Evolutionary conservation across 2,888 invertebrate genomes (phyloP).

Genomic region (Heliothis peltigera): DNA sequence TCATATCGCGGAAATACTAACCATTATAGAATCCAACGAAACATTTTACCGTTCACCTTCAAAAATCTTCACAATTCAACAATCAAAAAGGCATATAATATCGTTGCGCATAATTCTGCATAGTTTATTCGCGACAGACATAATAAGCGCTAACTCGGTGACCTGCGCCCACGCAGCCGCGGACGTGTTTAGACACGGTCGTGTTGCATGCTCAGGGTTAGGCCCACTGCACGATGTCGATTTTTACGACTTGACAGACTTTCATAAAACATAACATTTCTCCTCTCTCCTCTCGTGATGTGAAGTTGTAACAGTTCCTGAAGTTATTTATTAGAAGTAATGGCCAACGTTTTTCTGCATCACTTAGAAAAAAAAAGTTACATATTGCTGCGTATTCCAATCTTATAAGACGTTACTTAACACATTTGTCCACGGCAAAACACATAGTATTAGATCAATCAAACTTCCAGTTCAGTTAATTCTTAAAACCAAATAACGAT

Average conservation of each 20-base stretch:
- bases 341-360: not conserved
- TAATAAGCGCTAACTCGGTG: constrained; percentile 74
- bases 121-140: constrained; percentile 69
- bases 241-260: constrained; percentile 26
- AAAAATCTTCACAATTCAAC: constrained; percentile 25
- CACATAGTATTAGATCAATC: too few species aligned
- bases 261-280: not conserved
- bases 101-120: constrained; percentile 54
- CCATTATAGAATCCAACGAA: not conserved
- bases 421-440: too few species aligned
- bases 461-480: too few species aligned
- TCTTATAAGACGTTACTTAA: too few species aligned
- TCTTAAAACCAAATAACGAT: too few species aligned
- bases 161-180: constrained; percentile 76
- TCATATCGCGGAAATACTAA: not conserved
- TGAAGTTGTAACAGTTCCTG: not conserved
- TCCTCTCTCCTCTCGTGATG: not conserved
- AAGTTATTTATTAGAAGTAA: not conserved
- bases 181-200: constrained; percentile 65
- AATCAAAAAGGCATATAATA: constrained; percentile 50
- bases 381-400: too few species aligned
- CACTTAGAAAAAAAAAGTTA: too few species aligned
- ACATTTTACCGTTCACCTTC: not conserved
- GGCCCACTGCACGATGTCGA: constrained; percentile 43
- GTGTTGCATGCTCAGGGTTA: constrained; percentile 56